Evolutionary conservation across 2,797 vertebrate genomes (phyloP).

Genomic region (Podarcis lilfordi): DNA sequence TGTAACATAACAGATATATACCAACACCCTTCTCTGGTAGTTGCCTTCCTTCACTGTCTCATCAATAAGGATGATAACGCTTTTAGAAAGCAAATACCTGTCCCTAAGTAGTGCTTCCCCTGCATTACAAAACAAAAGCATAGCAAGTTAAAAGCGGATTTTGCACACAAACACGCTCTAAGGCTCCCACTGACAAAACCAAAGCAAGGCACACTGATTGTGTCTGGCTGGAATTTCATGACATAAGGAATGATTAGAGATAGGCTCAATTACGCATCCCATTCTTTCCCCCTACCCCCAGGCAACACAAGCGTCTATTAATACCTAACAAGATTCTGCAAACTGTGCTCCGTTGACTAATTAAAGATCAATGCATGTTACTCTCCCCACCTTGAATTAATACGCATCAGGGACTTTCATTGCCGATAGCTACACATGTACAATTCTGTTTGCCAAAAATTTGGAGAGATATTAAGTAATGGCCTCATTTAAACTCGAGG

Average conservation of each 20-base stretch:
- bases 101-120: not conserved
- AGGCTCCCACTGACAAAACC: not conserved
- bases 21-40: not conserved
- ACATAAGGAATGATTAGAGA: constrained; percentile 14
- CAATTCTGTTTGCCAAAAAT: constrained; percentile 66
- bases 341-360: constrained; percentile 64
- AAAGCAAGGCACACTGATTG: not conserved
- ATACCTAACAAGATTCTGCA: constrained; percentile 63
- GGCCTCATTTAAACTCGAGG: constrained; percentile 67
- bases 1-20: not conserved
- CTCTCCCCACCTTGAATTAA: constrained; percentile 39
- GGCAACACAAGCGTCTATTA: constrained; percentile 34
- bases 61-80: not conserved
- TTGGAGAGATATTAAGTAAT: constrained; percentile 64
- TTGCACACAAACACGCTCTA: not conserved
- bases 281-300: not conserved
- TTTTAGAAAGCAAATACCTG: not conserved
- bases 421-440: constrained; percentile 65
- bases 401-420: constrained; percentile 68
- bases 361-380: constrained; percentile 63
- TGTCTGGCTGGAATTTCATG: not conserved
- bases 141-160: not conserved
- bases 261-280: constrained; percentile 13
- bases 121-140: not conserved
- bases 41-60: not conserved